These are phyloP conservation scores for Catharus bicknelli DNA, from an alignment of 2,113 vertebrate species.

Conservation along the genomic window DNA sequence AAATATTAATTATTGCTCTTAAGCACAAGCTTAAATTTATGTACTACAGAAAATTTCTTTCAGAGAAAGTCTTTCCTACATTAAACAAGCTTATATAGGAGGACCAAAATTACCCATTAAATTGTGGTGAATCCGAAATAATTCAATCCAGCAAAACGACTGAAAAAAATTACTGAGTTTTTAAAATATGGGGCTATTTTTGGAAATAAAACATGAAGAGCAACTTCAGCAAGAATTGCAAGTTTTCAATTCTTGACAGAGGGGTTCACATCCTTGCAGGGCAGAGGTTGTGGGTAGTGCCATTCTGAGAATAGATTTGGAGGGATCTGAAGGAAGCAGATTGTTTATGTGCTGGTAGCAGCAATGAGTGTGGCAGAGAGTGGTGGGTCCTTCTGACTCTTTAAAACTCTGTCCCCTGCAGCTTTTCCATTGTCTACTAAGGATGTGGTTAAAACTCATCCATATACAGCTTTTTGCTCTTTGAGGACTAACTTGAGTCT, in stretches of 20 bases:
- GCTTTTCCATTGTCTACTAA: background rate
- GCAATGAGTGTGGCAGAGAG: background rate
- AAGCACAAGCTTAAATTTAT: background rate
- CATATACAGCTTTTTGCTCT: background rate
- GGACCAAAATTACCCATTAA: background rate
- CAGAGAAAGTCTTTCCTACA: background rate
- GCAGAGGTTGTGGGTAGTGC: background rate
- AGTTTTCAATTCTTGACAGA: fast-evolving
- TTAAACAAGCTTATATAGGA: background rate
- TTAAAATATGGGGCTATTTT: background rate
- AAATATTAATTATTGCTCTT: background rate
- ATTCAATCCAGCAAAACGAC: background rate
- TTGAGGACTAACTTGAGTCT: background rate
- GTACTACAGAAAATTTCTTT: background rate
- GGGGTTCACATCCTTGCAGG: background rate
- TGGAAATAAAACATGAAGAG: background rate
- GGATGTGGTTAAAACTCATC: background rate
- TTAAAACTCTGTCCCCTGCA: background rate
- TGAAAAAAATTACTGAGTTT: background rate
- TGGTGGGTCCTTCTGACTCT: background rate
- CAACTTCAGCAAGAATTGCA: background rate
- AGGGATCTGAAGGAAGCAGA: background rate
- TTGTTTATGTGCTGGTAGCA: background rate
- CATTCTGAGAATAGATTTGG: fast-evolving
- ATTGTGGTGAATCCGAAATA: background rate